Conservation (phyloP, 1,140 invertebrate genomes). For the Caenorhabditis latens region DNA sequence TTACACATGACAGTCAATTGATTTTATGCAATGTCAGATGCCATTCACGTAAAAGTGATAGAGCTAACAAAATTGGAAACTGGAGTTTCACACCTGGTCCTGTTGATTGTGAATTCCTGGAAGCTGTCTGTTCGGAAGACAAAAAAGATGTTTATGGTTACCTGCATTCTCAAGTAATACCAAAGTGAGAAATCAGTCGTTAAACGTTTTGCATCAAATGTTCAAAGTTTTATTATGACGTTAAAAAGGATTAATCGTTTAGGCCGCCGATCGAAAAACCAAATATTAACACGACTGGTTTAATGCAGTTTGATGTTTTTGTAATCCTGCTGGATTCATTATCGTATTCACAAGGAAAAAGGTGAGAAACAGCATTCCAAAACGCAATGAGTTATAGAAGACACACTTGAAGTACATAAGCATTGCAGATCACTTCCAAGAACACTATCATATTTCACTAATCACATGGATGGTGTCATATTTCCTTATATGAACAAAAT, state of each 20-base stretch:
- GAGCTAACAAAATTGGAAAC: constrained; percentile 13
- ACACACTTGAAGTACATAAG: too few relatives aligned
- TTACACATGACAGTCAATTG: too few relatives aligned
- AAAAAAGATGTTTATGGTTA: constrained; percentile 26
- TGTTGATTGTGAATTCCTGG: constrained; percentile 58
- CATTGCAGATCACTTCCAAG: constrained; percentile 42
- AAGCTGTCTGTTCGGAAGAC: constrained; percentile 46
- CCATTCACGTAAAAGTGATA: constrained; percentile 26
- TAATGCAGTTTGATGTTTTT: constrained; percentile 23
- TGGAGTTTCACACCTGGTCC: constrained; percentile 8
- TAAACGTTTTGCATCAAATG: not conserved
- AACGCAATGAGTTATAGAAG: not conserved
- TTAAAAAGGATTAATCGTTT: not conserved
- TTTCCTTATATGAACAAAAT: constrained; percentile 64
- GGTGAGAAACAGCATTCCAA: not conserved
- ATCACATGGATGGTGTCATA: constrained; percentile 57
- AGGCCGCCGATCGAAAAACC: constrained; percentile 33
- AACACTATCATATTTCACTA: constrained; percentile 56
- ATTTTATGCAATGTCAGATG: constrained; percentile 17
- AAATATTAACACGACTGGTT: constrained; percentile 12
- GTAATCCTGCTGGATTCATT: constrained; percentile 1
- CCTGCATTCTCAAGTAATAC: constrained; percentile 54
- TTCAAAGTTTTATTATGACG: not conserved
- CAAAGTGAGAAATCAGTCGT: constrained; percentile 7
- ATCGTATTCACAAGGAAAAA: constrained; percentile 12